Base-by-base conservation (phyloP, 2,113 vertebrate genomes). In the Ifrita kowaldi region DNA sequence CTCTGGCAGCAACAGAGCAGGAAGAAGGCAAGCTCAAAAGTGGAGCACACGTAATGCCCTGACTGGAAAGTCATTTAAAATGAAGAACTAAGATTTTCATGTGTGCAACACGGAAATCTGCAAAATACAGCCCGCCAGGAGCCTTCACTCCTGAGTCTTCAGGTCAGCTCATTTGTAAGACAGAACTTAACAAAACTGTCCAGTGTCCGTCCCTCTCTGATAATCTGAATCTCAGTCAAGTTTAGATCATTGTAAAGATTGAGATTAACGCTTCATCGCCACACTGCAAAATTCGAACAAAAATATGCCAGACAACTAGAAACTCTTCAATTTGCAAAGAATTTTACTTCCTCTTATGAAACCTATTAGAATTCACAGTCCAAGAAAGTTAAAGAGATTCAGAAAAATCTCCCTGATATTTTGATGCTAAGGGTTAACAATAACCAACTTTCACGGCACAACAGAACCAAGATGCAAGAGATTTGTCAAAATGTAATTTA, bases 161-260 rank as follows among this genome's bases (percentile, higher is more conserved):
- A 0, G 16, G 13, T 30, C 53, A 73, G 26, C 28, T 93, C 30
- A 13, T 59, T 7, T 60, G 33, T 23, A 46, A 60, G 73, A 24
- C 16, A 68, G 41, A 73, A 64, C 8, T 57, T 16, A 68, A 77
- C 6, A 53, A 17, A 52, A 76, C 22, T 46, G 18, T 10, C 21
- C 50, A 53, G 17, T 41, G 41, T 35, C 30, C 28, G 41, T 35
- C 30, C 28, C 44, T 13, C n/a, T 80, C 23, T 26, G 21, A 13
- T 49, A 91, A 18, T 41, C 23, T 16, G 9, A 20, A 39, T 16
- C 32, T 63, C 37, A 64, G 1, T 19, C 17, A 76, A 79, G 20
- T 35, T 26, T 28, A 47, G 13, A 55, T 42, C n/a, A 65, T 2
- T 3, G 1, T 14, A 50, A 22, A 69, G 26, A 44, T 0, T 11